phyloP scores from a whole-genome alignment of 2,888 invertebrate genomes.

The Arrhopalites spinosus region DNA sequence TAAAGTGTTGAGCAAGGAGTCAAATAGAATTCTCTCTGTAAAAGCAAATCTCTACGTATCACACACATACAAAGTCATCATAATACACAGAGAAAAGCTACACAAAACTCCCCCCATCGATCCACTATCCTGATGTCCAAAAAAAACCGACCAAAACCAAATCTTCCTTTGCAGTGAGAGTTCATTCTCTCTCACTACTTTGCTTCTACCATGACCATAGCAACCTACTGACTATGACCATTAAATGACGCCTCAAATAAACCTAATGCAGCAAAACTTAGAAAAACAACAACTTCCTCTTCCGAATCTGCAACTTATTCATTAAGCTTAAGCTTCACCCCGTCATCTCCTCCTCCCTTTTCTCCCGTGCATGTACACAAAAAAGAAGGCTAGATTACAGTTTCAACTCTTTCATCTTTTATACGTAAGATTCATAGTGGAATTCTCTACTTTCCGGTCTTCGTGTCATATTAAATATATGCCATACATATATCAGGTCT shows the following conservation, averaged over 20 bases:
- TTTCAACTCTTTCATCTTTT: neutral
- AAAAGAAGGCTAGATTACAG: neutral
- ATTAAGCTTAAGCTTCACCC: neutral
- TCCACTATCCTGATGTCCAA: too few species aligned
- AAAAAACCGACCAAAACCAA: too few species aligned
- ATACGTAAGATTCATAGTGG: too few species aligned
- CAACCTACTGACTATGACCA: neutral
- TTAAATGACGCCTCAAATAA: neutral
- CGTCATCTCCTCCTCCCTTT: neutral
- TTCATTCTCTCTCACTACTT: too few species aligned
- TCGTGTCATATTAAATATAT: neutral
- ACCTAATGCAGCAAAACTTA: neutral
- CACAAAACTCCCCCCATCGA: too few species aligned
- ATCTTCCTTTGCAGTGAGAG: too few species aligned
- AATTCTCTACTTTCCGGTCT: too few species aligned
- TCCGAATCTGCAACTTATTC: neutral
- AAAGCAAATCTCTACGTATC: neutral
- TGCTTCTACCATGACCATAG: neutral
- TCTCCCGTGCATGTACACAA: neutral
- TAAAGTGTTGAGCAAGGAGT: neutral
- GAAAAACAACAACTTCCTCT: slow-evolving; percentile 5
- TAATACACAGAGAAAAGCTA: neutral
- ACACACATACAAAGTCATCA: neutral
- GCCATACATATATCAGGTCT: neutral
- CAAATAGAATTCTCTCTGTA: neutral